Conservation (phyloP, 2,113 vertebrate genomes). For the Sus scrofa region T2T-Sscrofa CM000818.6:65367001-65367500, state of each 20-base stretch:
- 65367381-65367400: background rate
- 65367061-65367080: conserved; percentile 36
- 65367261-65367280: background rate
- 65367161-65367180: conserved; percentile 1
- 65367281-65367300: background rate
- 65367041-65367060: background rate
- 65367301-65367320: background rate
- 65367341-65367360: conserved; percentile 1
- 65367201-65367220: background rate
- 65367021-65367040: background rate
- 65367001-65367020: background rate
- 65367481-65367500: background rate
- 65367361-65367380: background rate
- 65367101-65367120: background rate
- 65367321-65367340: background rate
- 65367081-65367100: conserved; percentile 1
- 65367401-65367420: background rate
- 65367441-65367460: background rate
- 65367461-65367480: background rate
- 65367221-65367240: background rate
- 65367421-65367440: conserved; percentile 8
- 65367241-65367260: background rate
- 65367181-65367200: background rate
- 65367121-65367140: background rate
- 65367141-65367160: background rate